Percentiles rank a stretch among this genome's conserved stretches.
These are phyloP conservation scores for Hololepta plana DNA, from an alignment of 2,888 invertebrate genomes.

Conservation along the genomic window DNA sequence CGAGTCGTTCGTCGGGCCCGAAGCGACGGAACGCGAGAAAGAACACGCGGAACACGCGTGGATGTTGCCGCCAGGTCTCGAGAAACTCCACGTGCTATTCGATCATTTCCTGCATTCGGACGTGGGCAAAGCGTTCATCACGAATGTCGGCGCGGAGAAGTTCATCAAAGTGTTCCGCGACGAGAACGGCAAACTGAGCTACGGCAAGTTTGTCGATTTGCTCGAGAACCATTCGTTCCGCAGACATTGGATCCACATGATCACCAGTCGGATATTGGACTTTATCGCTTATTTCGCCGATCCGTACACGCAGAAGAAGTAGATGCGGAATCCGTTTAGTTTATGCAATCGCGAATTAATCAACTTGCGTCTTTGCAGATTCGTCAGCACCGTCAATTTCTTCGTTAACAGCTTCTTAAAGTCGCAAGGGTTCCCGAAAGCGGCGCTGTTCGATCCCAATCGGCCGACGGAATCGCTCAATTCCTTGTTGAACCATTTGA, in stretches of 20 bases:
- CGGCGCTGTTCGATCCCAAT: conserved; percentile 45
- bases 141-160: conserved; percentile 51
- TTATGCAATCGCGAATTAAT: background rate
- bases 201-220: conserved; percentile 53
- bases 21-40: conserved; percentile 38
- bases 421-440: conserved; percentile 55
- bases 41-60: conserved; percentile 52
- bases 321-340: too few relatives aligned
- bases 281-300: conserved; percentile 57
- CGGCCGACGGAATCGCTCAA: conserved; percentile 55
- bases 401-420: conserved; percentile 59
- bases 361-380: conserved; percentile 30
- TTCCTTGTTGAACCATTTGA: conserved; percentile 45
- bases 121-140: conserved; percentile 53
- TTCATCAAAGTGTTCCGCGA: conserved; percentile 51
- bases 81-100: conserved; percentile 54
- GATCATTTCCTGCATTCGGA: conserved; percentile 66
- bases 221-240: conserved; percentile 67
- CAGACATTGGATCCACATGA: conserved; percentile 60
- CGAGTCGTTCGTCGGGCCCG: conserved; percentile 39
- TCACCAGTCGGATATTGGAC: conserved; percentile 56
- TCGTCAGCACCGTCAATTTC: conserved; percentile 46
- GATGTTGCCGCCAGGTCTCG: conserved; percentile 51
- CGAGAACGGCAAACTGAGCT: conserved; percentile 49
- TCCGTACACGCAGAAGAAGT: conserved; percentile 58